phyloP scores from a whole-genome alignment of 2,113 vertebrate genomes.

The Nycticryphes semicollaris region DNA sequence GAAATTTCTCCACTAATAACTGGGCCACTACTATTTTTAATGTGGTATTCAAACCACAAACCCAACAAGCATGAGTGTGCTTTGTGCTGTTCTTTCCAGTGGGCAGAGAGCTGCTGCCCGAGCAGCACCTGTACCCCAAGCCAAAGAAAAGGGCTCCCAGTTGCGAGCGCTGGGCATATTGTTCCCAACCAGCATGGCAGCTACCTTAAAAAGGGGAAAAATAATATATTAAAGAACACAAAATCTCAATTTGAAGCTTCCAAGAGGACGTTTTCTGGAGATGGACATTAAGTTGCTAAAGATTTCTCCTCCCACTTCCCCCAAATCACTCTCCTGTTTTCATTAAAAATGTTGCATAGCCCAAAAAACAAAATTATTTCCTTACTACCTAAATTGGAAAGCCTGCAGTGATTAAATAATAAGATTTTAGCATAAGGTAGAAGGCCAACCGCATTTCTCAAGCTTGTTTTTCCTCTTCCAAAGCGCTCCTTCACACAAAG shows the following conservation, averaged over 20 bases:
- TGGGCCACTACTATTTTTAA: neutral
- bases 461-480: neutral
- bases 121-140: neutral
- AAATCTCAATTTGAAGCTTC: neutral
- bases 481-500: neutral
- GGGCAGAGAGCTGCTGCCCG: neutral
- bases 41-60: neutral
- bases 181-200: neutral
- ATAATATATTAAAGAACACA: neutral
- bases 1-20: neutral
- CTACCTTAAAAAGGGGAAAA: neutral
- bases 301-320: neutral
- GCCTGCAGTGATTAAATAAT: neutral
- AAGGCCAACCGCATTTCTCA: neutral
- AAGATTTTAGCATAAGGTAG: neutral
- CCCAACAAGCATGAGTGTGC: neutral
- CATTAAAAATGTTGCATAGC: neutral
- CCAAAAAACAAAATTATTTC: neutral
- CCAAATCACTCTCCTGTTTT: neutral
- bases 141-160: neutral
- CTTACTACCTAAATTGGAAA: neutral
- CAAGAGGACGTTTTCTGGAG: neutral
- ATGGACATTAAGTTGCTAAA: neutral
- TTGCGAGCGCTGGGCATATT: fast-evolving
- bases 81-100: neutral